Percentiles rank a stretch among this genome's conserved stretches.
Evolutionary conservation across 1,140 invertebrate species (phyloP).

Genomic region (Anoplophora glabripennis): DNA sequence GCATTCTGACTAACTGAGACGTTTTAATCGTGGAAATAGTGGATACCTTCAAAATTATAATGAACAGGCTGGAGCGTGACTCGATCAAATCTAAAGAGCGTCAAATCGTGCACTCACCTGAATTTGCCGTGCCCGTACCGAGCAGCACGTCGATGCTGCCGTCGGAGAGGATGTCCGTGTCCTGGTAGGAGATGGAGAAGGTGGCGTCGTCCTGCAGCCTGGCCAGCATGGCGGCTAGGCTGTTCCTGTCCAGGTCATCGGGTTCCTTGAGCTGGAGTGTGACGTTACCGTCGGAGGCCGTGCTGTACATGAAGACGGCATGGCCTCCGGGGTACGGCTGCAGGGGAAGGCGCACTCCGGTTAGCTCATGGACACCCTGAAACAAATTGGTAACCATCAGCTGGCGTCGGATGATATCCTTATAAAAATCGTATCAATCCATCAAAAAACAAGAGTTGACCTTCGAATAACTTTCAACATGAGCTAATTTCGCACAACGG

Average conservation of each 20-base stretch:
- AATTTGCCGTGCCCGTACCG: constrained; percentile 44
- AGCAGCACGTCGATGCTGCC: constrained; percentile 50
- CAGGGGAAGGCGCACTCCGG: constrained; percentile 51
- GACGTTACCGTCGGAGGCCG: constrained; percentile 50
- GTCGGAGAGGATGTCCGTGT: constrained; percentile 48
- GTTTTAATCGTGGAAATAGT: no score
- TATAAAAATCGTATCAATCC: no score
- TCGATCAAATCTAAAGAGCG: background rate
- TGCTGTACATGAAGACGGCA: constrained; percentile 54
- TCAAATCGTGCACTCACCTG: constrained; percentile 38
- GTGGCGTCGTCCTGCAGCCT: constrained; percentile 50
- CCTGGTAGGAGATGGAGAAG: constrained; percentile 51
- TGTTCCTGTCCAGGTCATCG: constrained; percentile 49
- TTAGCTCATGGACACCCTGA: constrained; percentile 51
- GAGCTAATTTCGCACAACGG: no score
- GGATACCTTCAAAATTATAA: no score
- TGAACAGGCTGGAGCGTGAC: no score
- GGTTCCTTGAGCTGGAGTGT: constrained; percentile 51
- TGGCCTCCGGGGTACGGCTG: constrained; percentile 50
- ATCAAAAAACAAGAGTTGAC: no score
- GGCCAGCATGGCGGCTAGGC: constrained; percentile 49
- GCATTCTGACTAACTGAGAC: no score
- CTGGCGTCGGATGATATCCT: background rate
- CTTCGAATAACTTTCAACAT: no score
- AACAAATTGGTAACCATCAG: constrained; percentile 20